Evolutionary conservation across 1,140 invertebrate genomes (phyloP).

Genomic region (Drosophila sproati): DNA sequence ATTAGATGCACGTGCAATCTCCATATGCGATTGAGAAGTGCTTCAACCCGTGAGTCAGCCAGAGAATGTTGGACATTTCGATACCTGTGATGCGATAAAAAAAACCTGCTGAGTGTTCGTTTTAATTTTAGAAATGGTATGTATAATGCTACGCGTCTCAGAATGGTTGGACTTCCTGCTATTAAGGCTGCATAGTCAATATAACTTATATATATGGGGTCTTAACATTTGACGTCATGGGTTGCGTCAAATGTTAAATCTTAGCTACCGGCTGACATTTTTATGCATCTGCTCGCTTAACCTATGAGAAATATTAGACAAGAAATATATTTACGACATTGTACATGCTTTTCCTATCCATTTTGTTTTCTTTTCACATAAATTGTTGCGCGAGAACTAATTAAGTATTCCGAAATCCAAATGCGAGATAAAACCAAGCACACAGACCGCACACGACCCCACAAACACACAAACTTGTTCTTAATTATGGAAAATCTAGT

Average conservation of each 20-base stretch:
- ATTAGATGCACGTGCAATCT: constrained; percentile 29
- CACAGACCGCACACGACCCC: constrained; percentile 47
- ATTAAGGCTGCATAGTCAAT: constrained; percentile 22
- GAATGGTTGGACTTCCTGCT: constrained; percentile 59
- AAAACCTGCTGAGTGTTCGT: constrained; percentile 50
- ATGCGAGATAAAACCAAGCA: constrained; percentile 51
- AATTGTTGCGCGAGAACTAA: constrained; percentile 54
- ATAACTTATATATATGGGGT: too few relatives aligned
- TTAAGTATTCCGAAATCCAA: constrained; percentile 62
- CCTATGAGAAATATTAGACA: constrained; percentile 23
- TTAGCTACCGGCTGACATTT: constrained; percentile 50
- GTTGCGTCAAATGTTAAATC: constrained; percentile 17
- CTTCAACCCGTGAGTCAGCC: constrained; percentile 16
- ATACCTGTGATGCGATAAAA: not conserved
- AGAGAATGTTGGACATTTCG: constrained; percentile 19
- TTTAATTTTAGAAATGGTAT: constrained; percentile 42
- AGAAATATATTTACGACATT: not conserved
- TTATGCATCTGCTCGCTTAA: constrained; percentile 23
- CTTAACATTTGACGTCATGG: constrained; percentile 1
- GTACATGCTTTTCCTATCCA: constrained; percentile 42
- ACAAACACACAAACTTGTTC: constrained; percentile 15
- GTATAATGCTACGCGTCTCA: constrained; percentile 31
- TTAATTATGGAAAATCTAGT: constrained; percentile 69
- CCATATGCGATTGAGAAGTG: not conserved
- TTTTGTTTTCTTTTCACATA: constrained; percentile 36